Evolutionary conservation across 2,888 invertebrate genomes (phyloP).

Genomic region (Chrysolina oricalcia): DNA sequence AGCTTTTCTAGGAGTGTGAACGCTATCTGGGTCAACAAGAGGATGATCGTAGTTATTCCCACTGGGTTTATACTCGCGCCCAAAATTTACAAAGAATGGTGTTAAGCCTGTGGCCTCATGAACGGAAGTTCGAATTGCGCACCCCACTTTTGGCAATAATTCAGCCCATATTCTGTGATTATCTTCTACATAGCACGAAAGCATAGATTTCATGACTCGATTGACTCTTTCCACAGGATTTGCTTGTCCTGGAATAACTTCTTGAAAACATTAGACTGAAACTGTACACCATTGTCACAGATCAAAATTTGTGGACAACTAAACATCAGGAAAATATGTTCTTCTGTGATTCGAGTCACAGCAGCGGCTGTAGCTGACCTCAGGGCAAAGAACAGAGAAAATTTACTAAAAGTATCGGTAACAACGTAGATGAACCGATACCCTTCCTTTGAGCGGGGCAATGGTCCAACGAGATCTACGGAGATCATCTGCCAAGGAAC

Average conservation of each 20-base stretch:
- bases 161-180: conserved; percentile 56
- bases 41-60: conserved; percentile 19
- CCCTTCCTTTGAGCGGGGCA: conserved; percentile 3
- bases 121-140: conserved; percentile 49
- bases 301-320: conserved; percentile 19
- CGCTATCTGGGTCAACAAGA: conserved; percentile 9
- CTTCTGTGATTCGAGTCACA: conserved; percentile 6
- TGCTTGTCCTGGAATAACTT: conserved; percentile 49
- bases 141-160: conserved; percentile 46
- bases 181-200: conserved; percentile 54
- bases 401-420: conserved; percentile 3
- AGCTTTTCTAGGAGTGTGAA: background rate
- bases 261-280: conserved; percentile 8
- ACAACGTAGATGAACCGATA: conserved; percentile 11
- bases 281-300: conserved; percentile 12
- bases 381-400: background rate
- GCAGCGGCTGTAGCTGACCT: conserved; percentile 1
- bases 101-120: conserved; percentile 49
- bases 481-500: conserved; percentile 20
- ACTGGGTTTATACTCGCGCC: conserved; percentile 31
- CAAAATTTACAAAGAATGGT: conserved; percentile 49
- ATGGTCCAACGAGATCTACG: conserved; percentile 13
- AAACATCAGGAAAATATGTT: conserved; percentile 24
- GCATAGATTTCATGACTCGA: conserved; percentile 60
- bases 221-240: conserved; percentile 63